phyloP scores from a whole-genome alignment of 2,888 invertebrate species.

The Aromia moschata region DNA sequence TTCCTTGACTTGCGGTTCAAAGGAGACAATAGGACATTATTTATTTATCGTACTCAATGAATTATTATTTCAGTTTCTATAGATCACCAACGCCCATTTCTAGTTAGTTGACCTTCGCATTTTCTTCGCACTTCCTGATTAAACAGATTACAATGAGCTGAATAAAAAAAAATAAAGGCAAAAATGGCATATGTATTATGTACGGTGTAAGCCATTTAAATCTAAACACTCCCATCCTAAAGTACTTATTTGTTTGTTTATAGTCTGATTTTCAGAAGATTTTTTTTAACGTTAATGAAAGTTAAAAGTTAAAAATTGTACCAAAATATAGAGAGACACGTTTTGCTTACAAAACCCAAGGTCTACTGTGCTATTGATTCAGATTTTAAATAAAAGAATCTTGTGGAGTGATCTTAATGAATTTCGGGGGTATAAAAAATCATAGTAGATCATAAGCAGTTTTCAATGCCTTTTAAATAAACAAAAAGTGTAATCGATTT shows the following conservation, averaged over 20 bases:
- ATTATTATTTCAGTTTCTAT: background rate
- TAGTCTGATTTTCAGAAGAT: background rate
- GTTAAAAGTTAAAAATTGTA: background rate
- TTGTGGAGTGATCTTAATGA: too few species aligned
- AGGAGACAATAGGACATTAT: background rate
- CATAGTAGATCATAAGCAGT: too few species aligned
- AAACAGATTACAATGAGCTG: too few species aligned
- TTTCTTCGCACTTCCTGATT: constrained; percentile 25
- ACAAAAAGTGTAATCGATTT: too few species aligned
- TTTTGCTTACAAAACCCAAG: too few species aligned
- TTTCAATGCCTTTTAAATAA: too few species aligned
- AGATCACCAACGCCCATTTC: constrained; percentile 29
- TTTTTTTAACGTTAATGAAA: background rate
- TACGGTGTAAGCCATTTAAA: background rate
- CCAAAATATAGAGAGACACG: too few species aligned
- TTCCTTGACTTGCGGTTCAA: background rate
- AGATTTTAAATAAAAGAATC: too few species aligned
- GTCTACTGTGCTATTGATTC: too few species aligned
- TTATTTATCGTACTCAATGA: background rate
- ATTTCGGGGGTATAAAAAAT: too few species aligned
- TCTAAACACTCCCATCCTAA: background rate
- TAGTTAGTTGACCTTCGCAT: constrained; percentile 30
- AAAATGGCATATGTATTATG: background rate
- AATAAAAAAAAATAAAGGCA: too few species aligned
- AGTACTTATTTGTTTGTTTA: background rate